A percentile compares a stretch with the other conserved stretches of the same genome.
Evolutionary conservation across 2,888 invertebrate species (phyloP).

Genomic region (Barypeithes pellucidus): DNA sequence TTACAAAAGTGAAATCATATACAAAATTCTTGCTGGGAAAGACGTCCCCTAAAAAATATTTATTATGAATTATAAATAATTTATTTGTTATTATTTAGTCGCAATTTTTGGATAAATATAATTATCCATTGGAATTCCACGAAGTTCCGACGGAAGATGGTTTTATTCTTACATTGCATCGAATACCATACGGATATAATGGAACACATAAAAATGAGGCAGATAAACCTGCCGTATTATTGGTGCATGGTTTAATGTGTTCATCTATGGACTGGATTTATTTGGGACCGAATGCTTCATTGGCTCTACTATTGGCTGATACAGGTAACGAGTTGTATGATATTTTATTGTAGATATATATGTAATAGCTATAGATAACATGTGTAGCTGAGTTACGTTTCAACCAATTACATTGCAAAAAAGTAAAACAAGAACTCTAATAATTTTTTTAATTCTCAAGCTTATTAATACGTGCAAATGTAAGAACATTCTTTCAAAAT

Average conservation of each 20-base stretch:
- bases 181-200: slow-evolving; percentile 75
- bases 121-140: slow-evolving; percentile 79
- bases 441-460: too few relatives aligned
- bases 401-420: too few relatives aligned
- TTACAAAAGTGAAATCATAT: too few relatives aligned
- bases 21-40: too few relatives aligned
- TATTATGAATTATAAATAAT: too few relatives aligned
- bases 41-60: too few relatives aligned
- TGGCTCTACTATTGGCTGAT: slow-evolving; percentile 57
- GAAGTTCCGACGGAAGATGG: slow-evolving; percentile 81
- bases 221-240: slow-evolving; percentile 50
- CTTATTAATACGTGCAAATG: too few relatives aligned
- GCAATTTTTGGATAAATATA: slow-evolving; percentile 75
- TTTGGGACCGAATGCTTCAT: slow-evolving; percentile 55
- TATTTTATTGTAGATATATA: too few relatives aligned
- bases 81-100: slow-evolving; percentile 62
- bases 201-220: slow-evolving; percentile 57
- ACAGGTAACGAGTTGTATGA: slow-evolving; percentile 54
- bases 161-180: slow-evolving; percentile 82
- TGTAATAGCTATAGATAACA: too few relatives aligned
- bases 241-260: slow-evolving; percentile 55
- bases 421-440: too few relatives aligned
- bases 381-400: too few relatives aligned
- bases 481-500: too few relatives aligned
- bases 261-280: slow-evolving; percentile 56